phyloP scores from a whole-genome alignment of 2,113 vertebrate species.

The Gobius niger region DNA sequence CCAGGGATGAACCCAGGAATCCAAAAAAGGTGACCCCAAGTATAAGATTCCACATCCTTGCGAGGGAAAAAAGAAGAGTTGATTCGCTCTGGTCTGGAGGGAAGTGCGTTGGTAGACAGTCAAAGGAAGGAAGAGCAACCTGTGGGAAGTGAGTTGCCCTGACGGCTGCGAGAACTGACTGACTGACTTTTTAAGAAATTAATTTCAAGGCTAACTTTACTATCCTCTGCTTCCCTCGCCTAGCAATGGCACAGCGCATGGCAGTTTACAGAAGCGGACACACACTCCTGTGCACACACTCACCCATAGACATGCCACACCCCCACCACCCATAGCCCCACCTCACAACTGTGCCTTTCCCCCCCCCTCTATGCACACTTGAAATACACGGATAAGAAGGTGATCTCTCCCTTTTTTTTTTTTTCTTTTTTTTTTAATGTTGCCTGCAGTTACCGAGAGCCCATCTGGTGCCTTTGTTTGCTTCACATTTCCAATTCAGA shows the following conservation, averaged over 20 bases:
- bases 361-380: conserved; percentile 37
- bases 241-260: conserved; percentile 40
- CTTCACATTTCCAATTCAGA: conserved; percentile 45
- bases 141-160: conserved; percentile 53
- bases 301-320: conserved; percentile 62
- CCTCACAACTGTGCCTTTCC: conserved; percentile 19
- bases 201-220: conserved; percentile 67
- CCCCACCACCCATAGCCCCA: conserved; percentile 39
- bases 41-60: conserved; percentile 76
- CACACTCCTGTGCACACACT: conserved; percentile 76
- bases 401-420: conserved; percentile 36
- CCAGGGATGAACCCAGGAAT: conserved; percentile 71
- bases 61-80: conserved; percentile 6
- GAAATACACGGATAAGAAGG: conserved; percentile 33
- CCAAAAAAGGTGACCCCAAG: conserved; percentile 70
- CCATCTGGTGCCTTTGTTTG: conserved; percentile 74
- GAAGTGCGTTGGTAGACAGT: conserved; percentile 29
- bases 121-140: conserved; percentile 31
- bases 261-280: conserved; percentile 11
- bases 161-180: conserved; percentile 52
- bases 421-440: conserved; percentile 34
- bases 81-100: conserved; percentile 30
- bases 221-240: conserved; percentile 49
- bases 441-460: conserved; percentile 56
- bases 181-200: conserved; percentile 59